Evolutionary conservation across 2,888 invertebrate species (phyloP), one percentile per base, ranked within the genome.

Genomic region (Eupithecia abbreviata): DNA sequence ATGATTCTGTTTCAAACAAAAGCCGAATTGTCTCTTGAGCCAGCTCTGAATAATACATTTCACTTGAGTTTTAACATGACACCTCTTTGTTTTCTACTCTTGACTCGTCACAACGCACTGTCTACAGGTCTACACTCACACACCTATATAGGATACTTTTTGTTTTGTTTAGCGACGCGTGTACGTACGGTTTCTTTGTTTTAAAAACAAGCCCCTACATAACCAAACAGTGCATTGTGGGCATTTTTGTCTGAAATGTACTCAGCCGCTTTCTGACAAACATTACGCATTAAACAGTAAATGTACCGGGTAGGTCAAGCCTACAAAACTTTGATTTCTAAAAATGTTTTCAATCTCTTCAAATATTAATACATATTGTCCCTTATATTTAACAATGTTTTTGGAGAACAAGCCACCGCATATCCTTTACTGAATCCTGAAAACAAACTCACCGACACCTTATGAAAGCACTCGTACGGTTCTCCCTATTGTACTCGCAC

Each of bases 21-120:
- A 87, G 88, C 85, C 82, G 86, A 88, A 88, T 86, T 86, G 86
- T 88, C 88, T 88, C 83, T 84, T 85, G 84, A 85, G 87, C 84
- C 84, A 81, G 83, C 85, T 85, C 87, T 90, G 91, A 91, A 91
- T 91, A 91, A 90, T 86, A 90, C 91, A 91, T 90, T 88, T 88
- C 90, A 87, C 89, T 90, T 88, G 87, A 90, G 90, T 90, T 89
- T 90, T 89, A 89, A 91, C 90, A 85, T 89, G 90, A 90, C 90
- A 90, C 89, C 89, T 89, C 90, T 90, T 90, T 90, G 90, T 90
- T 88, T 88, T 85, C 80, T 81, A 78, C 85, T 85, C 83, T 82
- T 82, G 80, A 82, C 84, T 87, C 84, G 85, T 86, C 84, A 85
- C 81, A 77, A 85, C 82, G 80, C 78, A 77, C 83, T 49, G 69